A percentile compares a stretch with the other conserved stretches of the same genome.
Evolutionary conservation across 2,797 vertebrate species (phyloP).

Genomic region (Pelochelys cantorii): DNA sequence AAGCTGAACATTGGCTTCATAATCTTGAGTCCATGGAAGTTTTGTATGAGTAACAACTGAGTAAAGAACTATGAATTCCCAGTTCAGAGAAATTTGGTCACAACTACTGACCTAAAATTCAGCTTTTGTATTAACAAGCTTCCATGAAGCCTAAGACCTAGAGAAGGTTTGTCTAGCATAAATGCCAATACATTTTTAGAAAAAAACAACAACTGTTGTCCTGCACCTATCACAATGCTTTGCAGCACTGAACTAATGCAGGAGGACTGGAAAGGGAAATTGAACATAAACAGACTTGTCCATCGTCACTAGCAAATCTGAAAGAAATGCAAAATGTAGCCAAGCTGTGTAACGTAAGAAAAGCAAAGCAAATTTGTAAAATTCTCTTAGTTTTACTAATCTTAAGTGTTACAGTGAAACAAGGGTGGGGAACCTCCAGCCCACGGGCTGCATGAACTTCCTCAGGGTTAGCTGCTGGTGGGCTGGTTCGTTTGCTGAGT

Average conservation of each 20-base stretch:
- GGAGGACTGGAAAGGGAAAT: background rate
- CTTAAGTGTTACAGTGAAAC: background rate
- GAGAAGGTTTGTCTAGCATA: background rate
- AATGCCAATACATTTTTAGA: background rate
- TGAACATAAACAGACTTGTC: background rate
- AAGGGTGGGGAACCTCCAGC: too few species aligned
- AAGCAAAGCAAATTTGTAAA: background rate
- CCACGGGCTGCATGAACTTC: too few species aligned
- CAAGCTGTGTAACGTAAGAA: background rate
- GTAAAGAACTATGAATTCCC: background rate
- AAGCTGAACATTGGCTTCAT: background rate
- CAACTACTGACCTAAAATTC: background rate
- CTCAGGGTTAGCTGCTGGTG: too few species aligned
- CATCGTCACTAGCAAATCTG: background rate
- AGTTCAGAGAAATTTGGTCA: background rate
- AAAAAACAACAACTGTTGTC: background rate
- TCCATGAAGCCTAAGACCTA: background rate
- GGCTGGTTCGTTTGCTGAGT: too few species aligned
- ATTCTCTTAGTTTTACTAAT: background rate
- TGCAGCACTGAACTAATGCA: background rate
- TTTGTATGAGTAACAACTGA: background rate
- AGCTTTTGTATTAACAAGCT: rapidly evolving
- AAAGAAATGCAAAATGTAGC: background rate
- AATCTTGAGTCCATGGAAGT: background rate
- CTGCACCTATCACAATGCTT: background rate